Evolutionary conservation across 2,888 invertebrate genomes (phyloP), one percentile per base, ranked within the genome.

Genomic region (Anoncus sp.): DNA sequence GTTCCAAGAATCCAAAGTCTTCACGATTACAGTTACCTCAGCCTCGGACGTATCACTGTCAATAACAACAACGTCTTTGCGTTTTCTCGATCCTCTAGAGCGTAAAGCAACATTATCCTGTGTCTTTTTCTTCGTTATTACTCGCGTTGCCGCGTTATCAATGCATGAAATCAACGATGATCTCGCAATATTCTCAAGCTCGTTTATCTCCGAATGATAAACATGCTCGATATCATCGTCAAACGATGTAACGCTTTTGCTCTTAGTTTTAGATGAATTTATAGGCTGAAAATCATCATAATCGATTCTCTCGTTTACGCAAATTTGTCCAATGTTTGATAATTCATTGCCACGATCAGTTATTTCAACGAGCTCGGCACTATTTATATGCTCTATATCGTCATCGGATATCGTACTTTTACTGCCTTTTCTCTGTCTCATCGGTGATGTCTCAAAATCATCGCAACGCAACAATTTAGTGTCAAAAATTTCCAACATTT

Each of bases 171-270:
- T 43, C 40, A 69, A 27, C 7, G 38, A 6, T 27, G 20, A 27
- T 38, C 40, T 9, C 1, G 66, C 4, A 0, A 40, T 16, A 12
- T 45, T 27, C n/a, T 81, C 72, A 6, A 83, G 20, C 4, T 78
- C 77, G 14, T 66, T 80, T 4, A 84, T 74, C 9, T 89, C 88
- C 1, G 88, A 87, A 38, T 86, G 85, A 43, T 85, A 80, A 3
- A 90, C 82, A 51, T 90, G 90, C 20, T 89, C 90, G 20, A 90
- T 47, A 57, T 90, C 90, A 7, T 90, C 90, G 55, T 90, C 90
- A 0, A 89, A 90, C 0, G 86, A 87, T 4, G 82, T 16, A 0
- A 83, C 57, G 0, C 75, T 70, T 38, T 79, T 84, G 27, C 72
- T 75, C 9, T n/a, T n/a, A n/a, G 55, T 43, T 55, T 24, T 70